A percentile compares a stretch with the other conserved stretches of the same genome.
phyloP scores from a whole-genome alignment of 2,113 vertebrate genomes.

The Falcunculus frontatus region DNA sequence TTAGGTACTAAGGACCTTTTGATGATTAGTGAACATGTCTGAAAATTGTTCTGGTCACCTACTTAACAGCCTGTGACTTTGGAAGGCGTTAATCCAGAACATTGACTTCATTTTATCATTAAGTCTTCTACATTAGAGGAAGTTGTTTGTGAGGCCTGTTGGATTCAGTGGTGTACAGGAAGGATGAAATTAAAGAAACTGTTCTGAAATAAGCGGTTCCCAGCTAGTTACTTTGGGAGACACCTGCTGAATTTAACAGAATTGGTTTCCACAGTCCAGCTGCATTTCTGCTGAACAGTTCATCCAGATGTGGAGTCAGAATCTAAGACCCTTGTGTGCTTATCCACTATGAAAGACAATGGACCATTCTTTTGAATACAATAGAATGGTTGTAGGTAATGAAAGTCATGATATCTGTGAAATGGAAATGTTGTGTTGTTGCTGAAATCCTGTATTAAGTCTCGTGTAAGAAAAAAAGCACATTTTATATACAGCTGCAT shows the following conservation, averaged over 20 bases:
- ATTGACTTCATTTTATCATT: slow-evolving; percentile 26
- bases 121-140: background rate
- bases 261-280: background rate
- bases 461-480: background rate
- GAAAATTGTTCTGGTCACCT: slow-evolving; percentile 27
- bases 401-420: background rate
- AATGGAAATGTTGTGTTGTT: background rate
- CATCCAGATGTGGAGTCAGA: background rate
- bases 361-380: background rate
- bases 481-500: background rate
- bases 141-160: background rate
- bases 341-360: background rate
- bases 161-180: background rate
- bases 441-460: background rate
- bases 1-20: slow-evolving; percentile 32
- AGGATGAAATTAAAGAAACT: slow-evolving; percentile 1
- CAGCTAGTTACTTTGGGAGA: background rate
- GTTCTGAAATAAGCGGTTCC: background rate
- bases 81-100: slow-evolving; percentile 43
- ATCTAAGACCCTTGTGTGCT: background rate
- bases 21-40: slow-evolving; percentile 4
- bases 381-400: background rate
- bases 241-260: background rate
- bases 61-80: slow-evolving; percentile 21
- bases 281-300: slow-evolving; percentile 28